Base-by-base conservation (phyloP, 2,888 invertebrate species). In the Gastrophysa polygoni region DNA sequence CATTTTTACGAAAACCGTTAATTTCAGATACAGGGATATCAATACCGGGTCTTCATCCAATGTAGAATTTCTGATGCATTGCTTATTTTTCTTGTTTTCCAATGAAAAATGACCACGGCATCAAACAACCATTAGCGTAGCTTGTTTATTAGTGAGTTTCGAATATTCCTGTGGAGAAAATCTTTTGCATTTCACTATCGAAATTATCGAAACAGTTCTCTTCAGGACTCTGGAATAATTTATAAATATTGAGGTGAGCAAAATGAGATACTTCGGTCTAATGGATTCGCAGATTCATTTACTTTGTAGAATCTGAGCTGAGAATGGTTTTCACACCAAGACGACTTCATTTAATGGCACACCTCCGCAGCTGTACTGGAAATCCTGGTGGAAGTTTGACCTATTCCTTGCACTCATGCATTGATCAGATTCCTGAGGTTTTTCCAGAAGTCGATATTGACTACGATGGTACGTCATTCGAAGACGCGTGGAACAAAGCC, bases 251-350 rank as follows among this genome's bases (percentile, higher is more conserved):
- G 29, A 32, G 47, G 47, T 47, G n/a, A 21, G 17, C 47, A 16
- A 17, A 47, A 47, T 21, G n/a, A 20, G 47, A 11, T 8, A 14
- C 17, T 47, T n/a, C 11, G 14, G 16, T 16, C 47, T 17, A 11
- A 24, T 3, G 14, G 11, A 4, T 46, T 46, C 17, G 20, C n/a
- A 46, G 20, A 11, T 47, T 17, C 4, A n/a, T 20, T 47, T 5
- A 47, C 47, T 16, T 20, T 20, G 46, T 46, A 46, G 20, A 46
- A 43, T 14, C 17, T 6, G 46, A 20, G 46, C 8, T 46, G 6
- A 91, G 97, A 32, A 47, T 47, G 47, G 47, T 47, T 16, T 47
- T 16, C 6, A 47, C 47, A 17, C 24, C 11, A 16, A 18, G 17
- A 47, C 47, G 20, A 2, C 24, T 24, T 24, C 7, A 24, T 24